Base-by-base conservation (phyloP, 2,113 vertebrate species). In the Psammodynastes pulverulentus region DNA sequence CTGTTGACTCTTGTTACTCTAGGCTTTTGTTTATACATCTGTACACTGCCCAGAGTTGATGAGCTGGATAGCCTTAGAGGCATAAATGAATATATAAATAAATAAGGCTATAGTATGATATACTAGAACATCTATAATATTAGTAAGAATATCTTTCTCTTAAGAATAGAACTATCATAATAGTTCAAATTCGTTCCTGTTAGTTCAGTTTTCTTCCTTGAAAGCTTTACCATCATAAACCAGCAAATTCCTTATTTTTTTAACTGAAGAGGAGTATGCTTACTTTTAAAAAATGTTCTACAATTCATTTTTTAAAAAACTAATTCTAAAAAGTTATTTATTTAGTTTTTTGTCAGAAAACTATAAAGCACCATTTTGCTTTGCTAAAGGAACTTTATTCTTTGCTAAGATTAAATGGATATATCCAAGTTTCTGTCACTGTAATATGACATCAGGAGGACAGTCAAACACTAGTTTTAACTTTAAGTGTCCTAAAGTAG, bases 291-390 rank as follows among this genome's bases (percentile, higher is more conserved):
- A n/a, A 48, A 93, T 87, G 90, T 91, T 94, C 95, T 94, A 56
- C 56, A 85, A 94, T 96, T 95, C 92, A 93, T 91, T 87, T 95
- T 96, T 94, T 84, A 13, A 67, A 91, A 26, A 62, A 15, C 1
- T 13, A n/a, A 5, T 86, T 93, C 29, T 92, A 94, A 93, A 79
- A 95, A 96, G 92, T 95, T 96, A 91, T 93, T 95, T 91, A 87
- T 96, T 89, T 92, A 93, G 96, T 95, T 94, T 96, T 93, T 91
- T 90, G 53, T 90, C 92, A 91, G 93, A 96, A 96, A 96, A 93
- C 92, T 92, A 94, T 95, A 93, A 93, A 96, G 95, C 94, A 95
- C 94, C 93, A 94, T 95, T 95, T 96, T 93, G 94, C 91, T 97
- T 96, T 4, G 0, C 92, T 92, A 89, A 84, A 94, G 93, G 88